Evolutionary conservation across 2,888 invertebrate species (phyloP).

Genomic region (Spodoptera littoralis): DNA sequence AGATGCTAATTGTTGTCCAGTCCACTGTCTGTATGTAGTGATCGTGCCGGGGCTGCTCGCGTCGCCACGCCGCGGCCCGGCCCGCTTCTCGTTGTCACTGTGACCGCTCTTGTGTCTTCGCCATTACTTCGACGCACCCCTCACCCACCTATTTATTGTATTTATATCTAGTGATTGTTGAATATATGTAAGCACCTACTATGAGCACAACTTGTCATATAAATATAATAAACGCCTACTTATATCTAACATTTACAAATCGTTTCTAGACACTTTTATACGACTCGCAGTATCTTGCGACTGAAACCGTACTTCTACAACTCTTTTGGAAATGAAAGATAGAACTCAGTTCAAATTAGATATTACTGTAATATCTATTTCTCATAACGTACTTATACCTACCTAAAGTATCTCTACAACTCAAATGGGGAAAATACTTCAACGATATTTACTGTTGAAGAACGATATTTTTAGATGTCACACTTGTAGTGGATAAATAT

Average conservation of each 20-base stretch:
- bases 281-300: constrained; percentile 66
- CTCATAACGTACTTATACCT: constrained; percentile 66
- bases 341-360: constrained; percentile 74
- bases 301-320: constrained; percentile 60
- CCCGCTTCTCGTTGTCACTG: constrained; percentile 49
- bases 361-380: constrained; percentile 71
- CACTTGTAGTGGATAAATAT: constrained; percentile 77
- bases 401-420: constrained; percentile 70
- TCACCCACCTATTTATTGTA: constrained; percentile 59
- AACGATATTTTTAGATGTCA: constrained; percentile 85
- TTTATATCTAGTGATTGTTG: constrained; percentile 74
- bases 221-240: constrained; percentile 72
- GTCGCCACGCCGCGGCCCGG: constrained; percentile 25
- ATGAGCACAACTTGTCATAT: constrained; percentile 78
- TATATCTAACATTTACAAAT: constrained; percentile 67
- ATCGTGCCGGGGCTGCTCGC: constrained; percentile 38
- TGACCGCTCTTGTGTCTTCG: constrained; percentile 58
- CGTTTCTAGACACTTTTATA: constrained; percentile 74
- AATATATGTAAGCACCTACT: constrained; percentile 76
- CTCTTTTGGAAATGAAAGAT: constrained; percentile 63
- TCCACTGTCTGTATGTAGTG: constrained; percentile 63
- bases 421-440: constrained; percentile 76
- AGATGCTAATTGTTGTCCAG: constrained; percentile 75
- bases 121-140: constrained; percentile 73
- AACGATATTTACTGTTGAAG: constrained; percentile 78